phyloP scores from a whole-genome alignment of 2,888 invertebrate species.

The Tricholauxania praeusta region DNA sequence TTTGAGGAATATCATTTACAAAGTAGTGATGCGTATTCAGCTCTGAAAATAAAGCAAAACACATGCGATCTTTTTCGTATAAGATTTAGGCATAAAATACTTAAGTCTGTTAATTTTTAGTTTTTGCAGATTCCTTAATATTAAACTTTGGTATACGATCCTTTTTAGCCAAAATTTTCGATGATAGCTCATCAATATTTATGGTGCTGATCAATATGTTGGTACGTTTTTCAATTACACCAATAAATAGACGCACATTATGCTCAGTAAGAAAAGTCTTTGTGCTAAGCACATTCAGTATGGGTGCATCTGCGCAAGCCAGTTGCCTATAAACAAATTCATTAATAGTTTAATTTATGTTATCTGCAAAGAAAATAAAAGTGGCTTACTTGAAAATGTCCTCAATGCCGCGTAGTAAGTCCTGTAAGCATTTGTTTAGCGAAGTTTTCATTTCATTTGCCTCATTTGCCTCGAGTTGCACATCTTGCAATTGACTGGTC shows the following conservation, averaged over 20 bases:
- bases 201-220: slow-evolving; percentile 61
- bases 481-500: slow-evolving; percentile 53
- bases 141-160: slow-evolving; percentile 68
- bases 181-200: slow-evolving; percentile 62
- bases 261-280: slow-evolving; percentile 79
- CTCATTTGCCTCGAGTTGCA: slow-evolving; percentile 56
- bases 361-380: neutral
- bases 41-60: too few species aligned
- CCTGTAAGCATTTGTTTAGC: slow-evolving; percentile 55
- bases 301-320: slow-evolving; percentile 79
- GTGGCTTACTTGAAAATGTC: slow-evolving; percentile 64
- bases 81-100: neutral
- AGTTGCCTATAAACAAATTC: slow-evolving; percentile 71
- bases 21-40: too few species aligned
- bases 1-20: too few species aligned
- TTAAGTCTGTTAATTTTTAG: slow-evolving; percentile 50
- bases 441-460: slow-evolving; percentile 59
- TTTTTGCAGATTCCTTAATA: slow-evolving; percentile 65
- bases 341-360: neutral
- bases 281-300: slow-evolving; percentile 78
- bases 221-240: slow-evolving; percentile 81
- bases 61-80: too few species aligned
- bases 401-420: slow-evolving; percentile 70
- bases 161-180: slow-evolving; percentile 63
- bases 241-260: slow-evolving; percentile 85